phyloP scores from a whole-genome alignment of 2,797 vertebrate species.

The Scyliorhinus canicula region DNA sequence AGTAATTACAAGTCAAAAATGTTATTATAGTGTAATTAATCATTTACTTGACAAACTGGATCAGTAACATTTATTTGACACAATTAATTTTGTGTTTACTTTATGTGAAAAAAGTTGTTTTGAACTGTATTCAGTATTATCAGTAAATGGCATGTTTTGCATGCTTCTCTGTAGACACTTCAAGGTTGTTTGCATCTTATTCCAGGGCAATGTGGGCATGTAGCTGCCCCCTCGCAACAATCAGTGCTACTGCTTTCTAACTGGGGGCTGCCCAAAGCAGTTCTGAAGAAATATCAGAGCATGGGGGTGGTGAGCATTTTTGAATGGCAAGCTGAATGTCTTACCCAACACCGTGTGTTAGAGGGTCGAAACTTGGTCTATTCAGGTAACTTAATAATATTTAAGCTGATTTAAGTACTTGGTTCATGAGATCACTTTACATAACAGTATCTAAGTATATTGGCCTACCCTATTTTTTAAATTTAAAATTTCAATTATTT shows the following conservation, averaged over 20 bases:
- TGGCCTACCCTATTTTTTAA: background rate
- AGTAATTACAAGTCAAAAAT: background rate
- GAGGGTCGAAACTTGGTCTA: constrained; percentile 88
- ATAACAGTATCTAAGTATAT: background rate
- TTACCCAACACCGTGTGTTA: constrained; percentile 77
- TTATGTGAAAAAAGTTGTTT: background rate
- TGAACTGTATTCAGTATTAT: background rate
- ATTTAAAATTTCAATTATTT: background rate
- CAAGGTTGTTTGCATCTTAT: constrained; percentile 39
- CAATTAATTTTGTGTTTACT: background rate
- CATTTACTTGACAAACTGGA: background rate
- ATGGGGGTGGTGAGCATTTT: constrained; percentile 85
- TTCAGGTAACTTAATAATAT: constrained; percentile 68
- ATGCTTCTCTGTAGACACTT: constrained; percentile 49
- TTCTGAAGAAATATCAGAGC: constrained; percentile 77
- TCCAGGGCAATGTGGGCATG: constrained; percentile 59
- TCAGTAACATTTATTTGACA: background rate
- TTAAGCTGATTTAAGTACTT: constrained; percentile 10
- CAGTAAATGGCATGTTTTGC: constrained; percentile 42
- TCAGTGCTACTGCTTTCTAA: constrained; percentile 75
- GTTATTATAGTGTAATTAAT: background rate
- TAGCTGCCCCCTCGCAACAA: constrained; percentile 64
- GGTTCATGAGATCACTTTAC: background rate
- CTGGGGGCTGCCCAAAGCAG: constrained; percentile 81
- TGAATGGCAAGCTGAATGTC: constrained; percentile 94